Conservation (phyloP, 2,888 invertebrate genomes). For the Macrosiphum euphorbiae region DNA sequence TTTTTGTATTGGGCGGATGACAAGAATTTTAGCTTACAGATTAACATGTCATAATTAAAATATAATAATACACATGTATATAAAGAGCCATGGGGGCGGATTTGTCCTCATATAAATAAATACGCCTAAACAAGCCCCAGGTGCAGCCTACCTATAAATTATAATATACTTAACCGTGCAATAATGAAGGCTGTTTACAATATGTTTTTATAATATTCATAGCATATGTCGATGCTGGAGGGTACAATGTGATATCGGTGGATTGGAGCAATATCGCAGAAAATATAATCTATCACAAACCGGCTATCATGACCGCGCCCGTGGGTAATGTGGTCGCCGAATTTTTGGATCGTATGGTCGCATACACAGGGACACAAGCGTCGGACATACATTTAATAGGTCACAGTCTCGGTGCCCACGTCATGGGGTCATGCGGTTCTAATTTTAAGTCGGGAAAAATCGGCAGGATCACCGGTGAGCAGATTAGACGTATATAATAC, state of each 20-base stretch:
- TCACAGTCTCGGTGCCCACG: slow-evolving; percentile 66
- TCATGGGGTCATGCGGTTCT: slow-evolving; percentile 62
- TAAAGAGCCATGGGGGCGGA: no score
- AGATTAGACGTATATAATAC: neutral
- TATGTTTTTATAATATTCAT: neutral
- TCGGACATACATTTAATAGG: slow-evolving; percentile 67
- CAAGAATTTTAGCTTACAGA: no score
- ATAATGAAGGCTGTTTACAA: neutral
- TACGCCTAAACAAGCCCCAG: no score
- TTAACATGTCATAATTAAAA: no score
- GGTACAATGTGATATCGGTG: slow-evolving; percentile 72
- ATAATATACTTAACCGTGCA: neutral
- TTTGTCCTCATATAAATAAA: no score
- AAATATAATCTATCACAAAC: slow-evolving; percentile 67
- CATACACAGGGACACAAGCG: slow-evolving; percentile 67
- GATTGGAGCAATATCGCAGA: slow-evolving; percentile 71
- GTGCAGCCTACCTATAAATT: no score
- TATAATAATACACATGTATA: no score
- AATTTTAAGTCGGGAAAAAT: slow-evolving; percentile 55
- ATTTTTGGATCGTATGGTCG: slow-evolving; percentile 69
- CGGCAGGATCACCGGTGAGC: slow-evolving; percentile 66
- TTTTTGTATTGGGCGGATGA: no score
- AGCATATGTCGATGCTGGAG: slow-evolving; percentile 70
- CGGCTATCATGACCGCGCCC: slow-evolving; percentile 45
- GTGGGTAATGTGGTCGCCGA: slow-evolving; percentile 68